These are phyloP conservation scores for Oxygymnocypris stewartii DNA, from an alignment of 2,113 vertebrate genomes.

Conservation along the genomic window DNA sequence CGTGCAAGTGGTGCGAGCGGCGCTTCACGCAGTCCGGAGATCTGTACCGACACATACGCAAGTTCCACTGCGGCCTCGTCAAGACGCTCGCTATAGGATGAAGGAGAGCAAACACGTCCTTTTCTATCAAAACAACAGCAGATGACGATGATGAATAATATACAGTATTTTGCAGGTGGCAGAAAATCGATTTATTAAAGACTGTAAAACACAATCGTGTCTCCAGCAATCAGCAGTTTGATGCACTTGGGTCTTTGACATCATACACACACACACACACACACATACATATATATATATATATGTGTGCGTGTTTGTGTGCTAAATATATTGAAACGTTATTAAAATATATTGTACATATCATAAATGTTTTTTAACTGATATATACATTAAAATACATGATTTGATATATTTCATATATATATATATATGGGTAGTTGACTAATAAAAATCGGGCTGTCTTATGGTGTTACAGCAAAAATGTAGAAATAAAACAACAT, in stretches of 20 bases:
- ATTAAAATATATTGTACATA: too few species aligned
- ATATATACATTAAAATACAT: too few species aligned
- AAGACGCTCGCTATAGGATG: slow-evolving; percentile 82
- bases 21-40: slow-evolving; percentile 98
- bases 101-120: neutral
- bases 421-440: too few species aligned
- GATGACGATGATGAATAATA: neutral
- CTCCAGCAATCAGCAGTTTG: neutral
- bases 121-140: neutral
- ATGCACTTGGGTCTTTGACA: slow-evolving; percentile 37
- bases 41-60: slow-evolving; percentile 96
- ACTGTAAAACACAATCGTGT: neutral
- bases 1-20: slow-evolving; percentile 96
- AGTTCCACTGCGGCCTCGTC: slow-evolving; percentile 97
- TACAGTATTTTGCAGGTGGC: slow-evolving; percentile 34
- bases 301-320: neutral
- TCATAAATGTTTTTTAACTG: too few species aligned
- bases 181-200: neutral
- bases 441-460: too few species aligned
- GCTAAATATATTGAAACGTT: too few species aligned
- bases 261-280: too few species aligned
- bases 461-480: too few species aligned
- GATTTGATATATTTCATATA: too few species aligned
- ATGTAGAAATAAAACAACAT: too few species aligned
- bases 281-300: neutral